Conservation (phyloP, 2,888 invertebrate genomes). For the Limnephilus lunatus region DNA sequence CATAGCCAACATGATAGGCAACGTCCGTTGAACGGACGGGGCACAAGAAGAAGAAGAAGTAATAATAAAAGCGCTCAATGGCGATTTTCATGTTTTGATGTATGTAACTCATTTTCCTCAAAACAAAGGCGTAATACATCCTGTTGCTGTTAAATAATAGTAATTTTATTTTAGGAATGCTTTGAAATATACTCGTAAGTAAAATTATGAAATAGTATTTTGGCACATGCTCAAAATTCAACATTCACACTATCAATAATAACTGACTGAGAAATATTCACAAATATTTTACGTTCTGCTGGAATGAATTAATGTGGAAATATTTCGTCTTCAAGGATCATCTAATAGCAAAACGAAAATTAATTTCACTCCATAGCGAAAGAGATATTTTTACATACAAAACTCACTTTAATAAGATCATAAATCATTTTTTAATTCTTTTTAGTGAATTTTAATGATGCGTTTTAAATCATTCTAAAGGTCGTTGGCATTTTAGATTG, state of each 20-base stretch:
- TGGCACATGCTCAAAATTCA: neutral
- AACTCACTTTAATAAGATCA: neutral
- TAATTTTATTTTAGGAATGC: neutral
- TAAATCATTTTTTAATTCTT: neutral
- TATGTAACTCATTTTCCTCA: neutral
- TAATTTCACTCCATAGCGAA: neutral
- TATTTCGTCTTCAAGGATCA: neutral
- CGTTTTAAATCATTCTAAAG: neutral
- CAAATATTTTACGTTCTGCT: neutral
- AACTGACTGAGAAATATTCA: neutral
- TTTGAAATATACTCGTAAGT: neutral
- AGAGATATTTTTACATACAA: neutral
- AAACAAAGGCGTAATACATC: neutral
- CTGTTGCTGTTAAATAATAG: neutral
- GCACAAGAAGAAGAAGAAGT: too few species aligned
- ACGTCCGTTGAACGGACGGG: too few species aligned
- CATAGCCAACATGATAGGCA: too few species aligned
- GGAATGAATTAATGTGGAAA: neutral
- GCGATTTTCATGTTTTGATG: neutral
- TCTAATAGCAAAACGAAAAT: neutral
- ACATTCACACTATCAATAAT: neutral
- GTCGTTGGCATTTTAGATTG: neutral
- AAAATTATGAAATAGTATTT: neutral
- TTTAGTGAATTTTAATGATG: neutral
- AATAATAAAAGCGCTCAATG: too few species aligned